Percentiles rank a stretch among this genome's conserved stretches.
Conservation (phyloP, 2,888 invertebrate species). For the Flexamia atlantica region DNA sequence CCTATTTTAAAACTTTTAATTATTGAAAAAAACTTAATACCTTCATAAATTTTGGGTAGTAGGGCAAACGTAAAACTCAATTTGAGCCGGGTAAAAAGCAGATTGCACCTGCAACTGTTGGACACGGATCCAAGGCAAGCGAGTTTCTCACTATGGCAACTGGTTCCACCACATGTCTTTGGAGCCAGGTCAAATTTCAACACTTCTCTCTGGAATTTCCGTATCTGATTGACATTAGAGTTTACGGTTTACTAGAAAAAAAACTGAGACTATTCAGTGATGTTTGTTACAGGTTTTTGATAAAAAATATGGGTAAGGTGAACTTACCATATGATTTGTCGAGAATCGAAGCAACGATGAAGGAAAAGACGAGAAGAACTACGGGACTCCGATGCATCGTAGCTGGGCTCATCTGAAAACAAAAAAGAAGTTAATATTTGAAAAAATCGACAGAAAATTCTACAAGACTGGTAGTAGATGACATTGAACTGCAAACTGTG, state of each 20-base stretch:
- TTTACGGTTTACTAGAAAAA: too few relatives aligned
- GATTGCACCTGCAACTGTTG: neutral
- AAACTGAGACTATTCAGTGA: too few relatives aligned
- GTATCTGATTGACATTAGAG: neutral
- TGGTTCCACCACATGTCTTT: neutral
- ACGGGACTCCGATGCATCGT: conserved; percentile 9
- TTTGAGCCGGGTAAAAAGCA: neutral
- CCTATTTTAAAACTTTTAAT: too few relatives aligned
- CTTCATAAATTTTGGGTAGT: too few relatives aligned
- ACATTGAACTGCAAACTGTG: too few relatives aligned
- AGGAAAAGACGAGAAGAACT: neutral
- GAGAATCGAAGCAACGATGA: neutral
- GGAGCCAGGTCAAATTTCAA: conserved; percentile 23
- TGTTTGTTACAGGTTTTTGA: too few relatives aligned
- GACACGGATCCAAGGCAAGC: conserved; percentile 25
- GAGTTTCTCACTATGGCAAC: neutral
- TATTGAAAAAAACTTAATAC: too few relatives aligned
- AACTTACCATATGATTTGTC: conserved; percentile 37
- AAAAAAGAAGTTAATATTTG: neutral
- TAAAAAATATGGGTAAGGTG: neutral
- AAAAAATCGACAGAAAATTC: too few relatives aligned
- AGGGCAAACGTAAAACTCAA: too few relatives aligned
- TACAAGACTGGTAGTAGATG: too few relatives aligned
- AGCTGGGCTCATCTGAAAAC: neutral
- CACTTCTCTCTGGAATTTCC: neutral